Percentiles rank a stretch among this genome's conserved stretches.
phyloP scores from a whole-genome alignment of 2,797 vertebrate species.

The Lepus oiostolus region DNA sequence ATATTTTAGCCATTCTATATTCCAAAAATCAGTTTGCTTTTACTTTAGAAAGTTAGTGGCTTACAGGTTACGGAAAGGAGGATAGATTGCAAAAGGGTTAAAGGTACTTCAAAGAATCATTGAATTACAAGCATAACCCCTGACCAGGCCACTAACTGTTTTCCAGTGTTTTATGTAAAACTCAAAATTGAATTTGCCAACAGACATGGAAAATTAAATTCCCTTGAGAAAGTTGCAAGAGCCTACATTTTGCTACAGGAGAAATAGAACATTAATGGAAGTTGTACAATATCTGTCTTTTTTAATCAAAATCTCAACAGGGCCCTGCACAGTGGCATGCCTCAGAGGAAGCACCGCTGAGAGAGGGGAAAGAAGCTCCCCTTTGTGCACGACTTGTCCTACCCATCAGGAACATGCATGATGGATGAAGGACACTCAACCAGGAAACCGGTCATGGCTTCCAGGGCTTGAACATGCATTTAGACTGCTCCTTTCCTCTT shows the following conservation, averaged over 20 bases:
- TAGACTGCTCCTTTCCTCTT: slow-evolving; percentile 16
- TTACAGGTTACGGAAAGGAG: neutral
- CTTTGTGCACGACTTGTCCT: slow-evolving; percentile 12
- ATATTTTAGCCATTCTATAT: neutral
- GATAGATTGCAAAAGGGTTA: slow-evolving; percentile 42
- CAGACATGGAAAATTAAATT: slow-evolving; percentile 80
- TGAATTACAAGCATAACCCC: slow-evolving; percentile 58
- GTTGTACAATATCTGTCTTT: slow-evolving; percentile 77
- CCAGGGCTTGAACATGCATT: slow-evolving; percentile 17
- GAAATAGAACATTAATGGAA: slow-evolving; percentile 77
- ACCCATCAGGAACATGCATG: slow-evolving; percentile 19
- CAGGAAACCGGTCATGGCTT: neutral
- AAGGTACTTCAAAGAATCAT: slow-evolving; percentile 47
- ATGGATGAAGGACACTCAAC: neutral
- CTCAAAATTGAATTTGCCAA: slow-evolving; percentile 81
- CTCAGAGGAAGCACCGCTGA: slow-evolving; percentile 61
- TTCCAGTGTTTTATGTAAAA: slow-evolving; percentile 80
- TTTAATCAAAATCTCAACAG: slow-evolving; percentile 83
- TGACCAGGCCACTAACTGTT: slow-evolving; percentile 67
- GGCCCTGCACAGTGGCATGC: slow-evolving; percentile 61
- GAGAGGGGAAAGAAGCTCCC: neutral
- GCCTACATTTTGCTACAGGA: slow-evolving; percentile 75
- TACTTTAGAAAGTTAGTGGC: neutral
- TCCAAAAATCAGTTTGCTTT: slow-evolving; percentile 18
- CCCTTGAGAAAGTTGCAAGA: slow-evolving; percentile 74